Conservation (phyloP, 2,113 vertebrate species). For the Mobula hypostoma region DNA sequence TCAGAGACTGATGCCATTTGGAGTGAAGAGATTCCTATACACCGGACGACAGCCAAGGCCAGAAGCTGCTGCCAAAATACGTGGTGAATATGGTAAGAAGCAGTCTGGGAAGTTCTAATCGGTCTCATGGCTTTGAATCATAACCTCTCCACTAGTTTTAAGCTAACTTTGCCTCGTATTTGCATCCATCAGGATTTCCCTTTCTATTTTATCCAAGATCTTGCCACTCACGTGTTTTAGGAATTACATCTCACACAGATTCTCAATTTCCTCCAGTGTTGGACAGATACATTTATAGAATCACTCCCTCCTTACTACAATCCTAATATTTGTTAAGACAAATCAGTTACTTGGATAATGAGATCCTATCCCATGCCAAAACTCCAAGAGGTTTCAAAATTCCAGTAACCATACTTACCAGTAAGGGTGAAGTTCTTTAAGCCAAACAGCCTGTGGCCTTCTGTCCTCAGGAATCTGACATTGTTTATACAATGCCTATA, state of each 20-base stretch:
- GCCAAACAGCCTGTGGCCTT: background rate
- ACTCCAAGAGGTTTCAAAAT: background rate
- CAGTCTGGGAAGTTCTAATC: background rate
- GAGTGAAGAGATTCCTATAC: conserved; percentile 84
- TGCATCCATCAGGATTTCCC: background rate
- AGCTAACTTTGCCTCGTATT: background rate
- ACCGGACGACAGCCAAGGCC: conserved; percentile 61
- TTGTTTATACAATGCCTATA: no score
- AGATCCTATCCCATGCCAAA: background rate
- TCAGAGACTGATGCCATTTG: conserved; percentile 80
- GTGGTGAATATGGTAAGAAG: conserved; percentile 79
- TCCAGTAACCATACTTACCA: background rate
- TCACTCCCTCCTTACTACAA: background rate
- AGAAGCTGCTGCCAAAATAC: conserved; percentile 57
- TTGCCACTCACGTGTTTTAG: background rate
- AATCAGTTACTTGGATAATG: background rate
- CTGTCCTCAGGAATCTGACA: background rate
- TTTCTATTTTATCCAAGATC: background rate
- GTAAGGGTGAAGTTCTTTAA: background rate
- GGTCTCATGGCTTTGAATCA: background rate
- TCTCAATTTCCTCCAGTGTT: background rate
- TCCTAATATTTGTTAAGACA: background rate
- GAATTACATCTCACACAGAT: background rate
- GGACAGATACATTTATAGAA: background rate
- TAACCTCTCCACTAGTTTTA: background rate